Conservation (phyloP, 1,140 invertebrate species). For the Drosophila ironensis region DNA sequence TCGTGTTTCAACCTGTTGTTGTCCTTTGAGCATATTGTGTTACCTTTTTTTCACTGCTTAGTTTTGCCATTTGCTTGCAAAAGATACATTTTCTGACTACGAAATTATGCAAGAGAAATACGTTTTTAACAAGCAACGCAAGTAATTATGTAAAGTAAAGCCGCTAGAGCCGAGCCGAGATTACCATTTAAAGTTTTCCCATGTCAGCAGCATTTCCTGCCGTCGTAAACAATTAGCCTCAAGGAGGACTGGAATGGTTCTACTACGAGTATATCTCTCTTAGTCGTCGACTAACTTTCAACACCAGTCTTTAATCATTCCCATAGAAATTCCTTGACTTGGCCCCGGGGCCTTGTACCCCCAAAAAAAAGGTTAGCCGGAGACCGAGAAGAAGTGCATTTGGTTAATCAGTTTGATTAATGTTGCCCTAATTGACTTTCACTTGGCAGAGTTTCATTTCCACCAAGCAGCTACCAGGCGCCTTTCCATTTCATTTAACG, state of each 20-base stretch:
- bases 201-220: constrained; percentile 14
- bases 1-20: constrained; percentile 64
- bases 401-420: constrained; percentile 67
- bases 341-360: neutral
- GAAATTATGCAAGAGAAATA: constrained; percentile 23
- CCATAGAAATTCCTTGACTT: neutral
- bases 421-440: constrained; percentile 78
- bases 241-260: constrained; percentile 9
- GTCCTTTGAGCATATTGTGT: constrained; percentile 59
- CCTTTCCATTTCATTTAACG: constrained; percentile 40
- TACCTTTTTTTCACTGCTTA: constrained; percentile 15
- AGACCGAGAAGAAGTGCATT: constrained; percentile 33
- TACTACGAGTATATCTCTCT: neutral
- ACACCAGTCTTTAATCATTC: constrained; percentile 5
- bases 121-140: neutral
- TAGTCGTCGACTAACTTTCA: constrained; percentile 9
- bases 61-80: constrained; percentile 19
- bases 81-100: neutral
- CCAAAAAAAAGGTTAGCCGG: constrained; percentile 8
- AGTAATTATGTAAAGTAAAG: constrained; percentile 3
- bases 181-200: constrained; percentile 1
- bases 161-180: neutral
- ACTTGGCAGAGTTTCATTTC: constrained; percentile 30
- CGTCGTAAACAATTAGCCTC: constrained; percentile 19
- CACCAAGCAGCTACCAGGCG: neutral